phyloP scores from a whole-genome alignment of 1,140 invertebrate genomes.

The Atta texana region DNA sequence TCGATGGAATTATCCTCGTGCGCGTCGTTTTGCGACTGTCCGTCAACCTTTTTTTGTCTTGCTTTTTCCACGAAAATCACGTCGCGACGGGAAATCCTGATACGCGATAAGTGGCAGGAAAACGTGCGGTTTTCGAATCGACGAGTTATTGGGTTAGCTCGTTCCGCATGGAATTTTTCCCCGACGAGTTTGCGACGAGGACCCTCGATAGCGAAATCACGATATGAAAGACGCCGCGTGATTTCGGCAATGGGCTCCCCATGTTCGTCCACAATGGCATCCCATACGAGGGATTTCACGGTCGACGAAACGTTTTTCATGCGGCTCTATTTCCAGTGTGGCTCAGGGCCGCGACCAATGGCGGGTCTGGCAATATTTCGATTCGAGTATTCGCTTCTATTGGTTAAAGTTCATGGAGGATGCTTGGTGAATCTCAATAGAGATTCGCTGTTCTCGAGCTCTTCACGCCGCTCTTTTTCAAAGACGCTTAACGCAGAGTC shows the following conservation, averaged over 20 bases:
- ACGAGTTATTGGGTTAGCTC: background rate
- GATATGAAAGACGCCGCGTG: background rate
- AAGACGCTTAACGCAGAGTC: background rate
- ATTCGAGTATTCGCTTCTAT: background rate
- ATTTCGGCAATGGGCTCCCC: no score
- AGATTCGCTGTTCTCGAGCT: background rate
- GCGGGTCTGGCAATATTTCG: background rate
- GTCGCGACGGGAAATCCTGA: background rate
- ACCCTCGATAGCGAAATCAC: background rate
- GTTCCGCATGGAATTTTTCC: background rate
- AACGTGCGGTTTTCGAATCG: background rate
- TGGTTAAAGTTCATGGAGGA: background rate
- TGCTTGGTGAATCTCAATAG: background rate
- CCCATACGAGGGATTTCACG: background rate
- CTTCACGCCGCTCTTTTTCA: background rate
- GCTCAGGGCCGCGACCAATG: background rate
- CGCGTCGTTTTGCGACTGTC: background rate
- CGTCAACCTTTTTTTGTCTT: background rate
- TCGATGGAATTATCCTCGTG: background rate
- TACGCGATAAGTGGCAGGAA: background rate
- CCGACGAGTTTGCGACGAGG: background rate
- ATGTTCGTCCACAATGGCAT: constrained; percentile 22
- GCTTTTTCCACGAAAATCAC: background rate
- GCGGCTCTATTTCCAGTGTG: background rate
- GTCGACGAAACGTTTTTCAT: background rate